Evolutionary conservation across 2,113 vertebrate species (phyloP).

Genomic region (Vanacampus margaritifer): DNA sequence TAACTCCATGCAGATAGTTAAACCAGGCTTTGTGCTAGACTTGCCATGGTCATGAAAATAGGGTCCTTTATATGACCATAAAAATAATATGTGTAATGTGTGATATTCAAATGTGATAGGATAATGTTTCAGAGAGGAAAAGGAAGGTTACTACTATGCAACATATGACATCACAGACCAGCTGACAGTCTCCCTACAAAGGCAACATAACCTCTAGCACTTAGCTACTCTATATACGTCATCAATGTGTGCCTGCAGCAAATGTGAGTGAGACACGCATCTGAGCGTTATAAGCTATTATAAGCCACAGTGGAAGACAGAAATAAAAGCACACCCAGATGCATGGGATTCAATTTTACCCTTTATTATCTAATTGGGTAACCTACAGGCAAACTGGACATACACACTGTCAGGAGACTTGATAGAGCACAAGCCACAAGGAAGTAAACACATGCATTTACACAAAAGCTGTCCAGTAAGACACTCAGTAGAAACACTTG

Average conservation of each 20-base stretch:
- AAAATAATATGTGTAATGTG: neutral
- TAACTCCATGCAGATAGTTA: no score
- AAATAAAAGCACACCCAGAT: constrained; percentile 65
- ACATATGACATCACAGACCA: neutral
- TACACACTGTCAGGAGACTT: constrained; percentile 54
- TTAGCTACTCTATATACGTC: constrained; percentile 39
- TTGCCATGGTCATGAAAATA: no score
- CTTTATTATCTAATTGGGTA: constrained; percentile 66
- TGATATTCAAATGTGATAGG: neutral
- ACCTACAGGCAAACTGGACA: constrained; percentile 57
- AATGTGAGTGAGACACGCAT: constrained; percentile 13
- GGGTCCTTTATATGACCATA: no score
- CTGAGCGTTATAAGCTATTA: constrained; percentile 49
- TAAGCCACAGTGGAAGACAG: constrained; percentile 45
- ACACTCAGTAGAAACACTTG: constrained; percentile 4
- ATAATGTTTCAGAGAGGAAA: neutral
- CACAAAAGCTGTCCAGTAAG: constrained; percentile 22
- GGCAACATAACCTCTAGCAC: constrained; percentile 19
- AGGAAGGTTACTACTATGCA: neutral
- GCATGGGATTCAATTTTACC: constrained; percentile 66
- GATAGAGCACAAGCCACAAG: constrained; percentile 45
- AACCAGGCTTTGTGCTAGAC: no score
- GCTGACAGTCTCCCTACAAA: neutral
- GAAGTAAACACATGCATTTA: constrained; percentile 14
- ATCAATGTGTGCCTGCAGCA: constrained; percentile 32